These are phyloP conservation scores for Channa maculata DNA, from an alignment of 2,113 vertebrate species.

Conservation along the genomic window DNA sequence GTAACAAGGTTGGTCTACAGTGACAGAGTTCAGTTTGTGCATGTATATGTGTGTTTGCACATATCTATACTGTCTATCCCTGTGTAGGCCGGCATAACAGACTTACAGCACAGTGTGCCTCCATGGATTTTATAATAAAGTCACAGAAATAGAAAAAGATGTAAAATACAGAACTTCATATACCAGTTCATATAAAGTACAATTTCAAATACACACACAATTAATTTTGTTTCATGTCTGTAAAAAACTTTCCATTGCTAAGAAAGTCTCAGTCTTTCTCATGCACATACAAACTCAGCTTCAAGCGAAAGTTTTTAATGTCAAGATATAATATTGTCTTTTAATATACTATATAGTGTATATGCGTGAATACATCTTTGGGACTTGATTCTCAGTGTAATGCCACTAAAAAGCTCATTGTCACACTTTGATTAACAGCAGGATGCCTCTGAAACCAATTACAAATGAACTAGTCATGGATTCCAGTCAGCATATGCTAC, in stretches of 20 bases:
- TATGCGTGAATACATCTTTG: too few species aligned
- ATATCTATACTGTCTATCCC: neutral
- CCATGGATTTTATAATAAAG: too few species aligned
- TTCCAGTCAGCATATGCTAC: neutral
- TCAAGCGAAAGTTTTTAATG: neutral
- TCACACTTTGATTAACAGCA: neutral
- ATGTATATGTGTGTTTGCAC: neutral
- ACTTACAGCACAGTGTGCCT: neutral
- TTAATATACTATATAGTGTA: too few species aligned
- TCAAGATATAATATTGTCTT: neutral
- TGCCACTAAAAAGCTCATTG: neutral
- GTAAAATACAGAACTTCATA: too few species aligned
- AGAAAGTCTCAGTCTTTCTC: neutral
- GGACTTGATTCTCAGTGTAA: neutral
- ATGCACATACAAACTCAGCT: neutral
- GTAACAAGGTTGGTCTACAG: constrained; percentile 51
- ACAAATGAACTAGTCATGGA: neutral
- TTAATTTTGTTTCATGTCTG: too few species aligned
- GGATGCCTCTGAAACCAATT: neutral
- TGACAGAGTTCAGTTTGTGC: constrained; percentile 1
- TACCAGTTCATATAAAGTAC: too few species aligned
- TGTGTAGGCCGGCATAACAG: neutral
- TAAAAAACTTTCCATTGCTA: neutral
- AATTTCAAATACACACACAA: too few species aligned
- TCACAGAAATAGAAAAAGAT: too few species aligned